phyloP scores from a whole-genome alignment of 2,113 vertebrate genomes.

The Alexandromys fortis region DNA sequence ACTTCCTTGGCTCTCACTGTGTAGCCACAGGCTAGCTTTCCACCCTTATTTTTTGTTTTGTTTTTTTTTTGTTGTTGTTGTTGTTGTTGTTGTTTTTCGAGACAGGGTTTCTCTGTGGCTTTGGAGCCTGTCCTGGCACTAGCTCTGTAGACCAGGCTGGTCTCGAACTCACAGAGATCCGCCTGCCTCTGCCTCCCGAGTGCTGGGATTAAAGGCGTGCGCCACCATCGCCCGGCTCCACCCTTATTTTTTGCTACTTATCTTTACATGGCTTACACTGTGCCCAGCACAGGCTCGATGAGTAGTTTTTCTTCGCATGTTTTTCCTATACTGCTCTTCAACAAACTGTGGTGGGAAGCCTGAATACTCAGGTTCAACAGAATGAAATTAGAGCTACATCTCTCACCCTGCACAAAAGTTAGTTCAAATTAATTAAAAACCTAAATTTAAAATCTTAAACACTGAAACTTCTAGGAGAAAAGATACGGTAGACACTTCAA shows the following conservation, averaged over 20 bases:
- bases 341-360: not conserved
- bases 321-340: not conserved
- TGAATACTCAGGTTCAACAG: not conserved
- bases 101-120: too few relatives aligned
- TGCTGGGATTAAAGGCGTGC: too few relatives aligned
- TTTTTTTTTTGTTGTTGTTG: too few relatives aligned
- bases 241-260: not conserved
- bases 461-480: not conserved
- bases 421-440: not conserved
- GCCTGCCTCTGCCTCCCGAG: too few relatives aligned
- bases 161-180: too few relatives aligned
- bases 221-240: too few relatives aligned
- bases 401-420: not conserved
- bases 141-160: too few relatives aligned
- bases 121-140: too few relatives aligned
- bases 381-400: not conserved
- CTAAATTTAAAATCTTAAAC: not conserved
- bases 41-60: not conserved
- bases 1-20: not conserved
- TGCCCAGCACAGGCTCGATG: not conserved
- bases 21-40: not conserved
- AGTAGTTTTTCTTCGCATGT: not conserved
- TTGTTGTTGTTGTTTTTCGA: too few relatives aligned
- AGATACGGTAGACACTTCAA: not conserved
- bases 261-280: not conserved